A percentile compares a stretch with the other conserved stretches of the same genome.
Conservation (phyloP, 1,140 invertebrate species). For the Drosophila serrata region DNA sequence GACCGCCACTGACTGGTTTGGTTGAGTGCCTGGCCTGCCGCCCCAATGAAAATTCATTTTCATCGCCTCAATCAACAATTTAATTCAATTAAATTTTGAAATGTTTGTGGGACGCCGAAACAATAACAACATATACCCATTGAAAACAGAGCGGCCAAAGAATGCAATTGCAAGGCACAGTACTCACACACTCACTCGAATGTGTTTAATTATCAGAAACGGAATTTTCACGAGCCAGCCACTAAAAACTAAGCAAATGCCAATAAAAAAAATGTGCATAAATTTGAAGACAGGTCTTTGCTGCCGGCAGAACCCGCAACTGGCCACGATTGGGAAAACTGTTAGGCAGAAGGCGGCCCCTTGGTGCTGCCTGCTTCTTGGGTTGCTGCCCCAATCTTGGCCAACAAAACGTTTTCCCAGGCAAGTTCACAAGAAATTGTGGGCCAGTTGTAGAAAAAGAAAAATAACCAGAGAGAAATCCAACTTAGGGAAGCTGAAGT, state of each 20-base stretch:
- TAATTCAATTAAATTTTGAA: constrained; percentile 76
- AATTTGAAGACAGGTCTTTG: constrained; percentile 60
- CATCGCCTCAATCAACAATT: constrained; percentile 74
- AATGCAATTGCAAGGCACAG: constrained; percentile 33
- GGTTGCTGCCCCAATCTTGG: constrained; percentile 31
- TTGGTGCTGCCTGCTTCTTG: not conserved
- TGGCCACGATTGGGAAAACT: constrained; percentile 30
- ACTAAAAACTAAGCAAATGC: constrained; percentile 48
- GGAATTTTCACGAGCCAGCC: constrained; percentile 63
- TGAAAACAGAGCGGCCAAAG: constrained; percentile 16
- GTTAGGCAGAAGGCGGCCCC: not conserved
- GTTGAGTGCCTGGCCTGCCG: constrained; percentile 9
- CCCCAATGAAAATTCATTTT: constrained; percentile 73
- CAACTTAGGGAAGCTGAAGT: too few relatives aligned
- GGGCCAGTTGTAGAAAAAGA: constrained; percentile 8
- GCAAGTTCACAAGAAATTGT: constrained; percentile 23
- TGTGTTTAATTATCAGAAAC: constrained; percentile 62
- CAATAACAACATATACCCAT: constrained; percentile 18
- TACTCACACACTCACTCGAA: constrained; percentile 5
- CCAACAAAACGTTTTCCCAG: constrained; percentile 38
- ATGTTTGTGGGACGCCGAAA: constrained; percentile 49
- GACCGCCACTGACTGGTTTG: constrained; percentile 19
- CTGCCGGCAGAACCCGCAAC: constrained; percentile 21
- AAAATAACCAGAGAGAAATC: not conserved
- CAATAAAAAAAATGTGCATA: constrained; percentile 76